These are phyloP conservation scores for Alligator sinensis DNA, from an alignment of 2,113 vertebrate genomes.

Conservation along the genomic window DNA sequence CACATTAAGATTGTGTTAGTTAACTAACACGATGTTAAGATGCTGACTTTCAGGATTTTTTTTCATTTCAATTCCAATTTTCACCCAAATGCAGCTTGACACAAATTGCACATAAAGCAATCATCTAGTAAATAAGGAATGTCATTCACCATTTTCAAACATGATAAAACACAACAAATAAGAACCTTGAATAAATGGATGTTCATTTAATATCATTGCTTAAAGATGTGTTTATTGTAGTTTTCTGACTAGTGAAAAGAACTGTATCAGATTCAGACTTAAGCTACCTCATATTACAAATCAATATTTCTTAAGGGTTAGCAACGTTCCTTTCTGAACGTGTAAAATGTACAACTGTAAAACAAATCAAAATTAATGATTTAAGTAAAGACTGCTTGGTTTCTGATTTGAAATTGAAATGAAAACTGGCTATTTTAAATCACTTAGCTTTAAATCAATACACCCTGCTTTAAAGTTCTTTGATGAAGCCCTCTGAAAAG, in stretches of 20 bases:
- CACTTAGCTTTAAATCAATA: background rate
- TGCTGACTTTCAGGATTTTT: background rate
- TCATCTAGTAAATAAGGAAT: background rate
- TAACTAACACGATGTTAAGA: background rate
- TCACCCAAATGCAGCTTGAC: constrained; percentile 19
- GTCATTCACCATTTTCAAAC: background rate
- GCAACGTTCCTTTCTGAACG: background rate
- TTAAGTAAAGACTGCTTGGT: background rate
- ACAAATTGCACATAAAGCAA: background rate
- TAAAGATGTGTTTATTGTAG: background rate
- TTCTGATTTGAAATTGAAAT: constrained; percentile 32
- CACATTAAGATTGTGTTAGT: background rate
- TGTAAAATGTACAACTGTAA: background rate
- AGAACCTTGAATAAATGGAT: background rate
- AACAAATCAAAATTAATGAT: constrained; percentile 1
- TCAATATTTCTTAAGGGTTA: background rate
- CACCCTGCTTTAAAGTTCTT: constrained; percentile 13
- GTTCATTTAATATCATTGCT: rapidly evolving
- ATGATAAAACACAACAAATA: background rate
- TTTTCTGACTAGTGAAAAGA: background rate
- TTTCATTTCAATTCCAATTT: background rate
- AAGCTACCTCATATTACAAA: background rate
- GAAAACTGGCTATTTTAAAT: constrained; percentile 19
- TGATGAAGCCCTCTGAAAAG: constrained; percentile 29
- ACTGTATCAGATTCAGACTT: background rate